These are phyloP conservation scores for Probaryconus sp. DNA, from an alignment of 1,140 invertebrate species.

Conservation along the genomic window DNA sequence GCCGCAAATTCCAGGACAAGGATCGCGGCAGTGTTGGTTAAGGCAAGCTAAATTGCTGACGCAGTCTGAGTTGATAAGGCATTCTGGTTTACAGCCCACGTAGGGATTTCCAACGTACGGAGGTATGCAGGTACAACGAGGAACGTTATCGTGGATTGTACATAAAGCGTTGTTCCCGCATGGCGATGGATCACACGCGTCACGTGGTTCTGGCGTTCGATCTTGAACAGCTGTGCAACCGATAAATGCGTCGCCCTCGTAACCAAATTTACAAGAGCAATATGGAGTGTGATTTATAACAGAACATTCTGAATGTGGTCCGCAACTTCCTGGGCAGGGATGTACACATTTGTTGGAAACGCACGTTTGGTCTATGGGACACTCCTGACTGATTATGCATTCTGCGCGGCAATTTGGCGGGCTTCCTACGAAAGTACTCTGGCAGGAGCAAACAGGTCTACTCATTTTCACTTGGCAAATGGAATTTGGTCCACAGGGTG, in stretches of 20 bases:
- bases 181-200: slow-evolving; percentile 88
- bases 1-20: slow-evolving; percentile 91
- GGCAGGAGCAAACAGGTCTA: slow-evolving; percentile 87
- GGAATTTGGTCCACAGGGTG: slow-evolving; percentile 91
- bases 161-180: slow-evolving; percentile 91
- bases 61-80: slow-evolving; percentile 88
- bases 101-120: slow-evolving; percentile 91
- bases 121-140: slow-evolving; percentile 88
- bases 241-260: slow-evolving; percentile 89
- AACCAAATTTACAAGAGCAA: slow-evolving; percentile 87
- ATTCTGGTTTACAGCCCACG: slow-evolving; percentile 87
- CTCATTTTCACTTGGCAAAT: slow-evolving; percentile 89
- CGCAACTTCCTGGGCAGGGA: slow-evolving; percentile 87
- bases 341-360: slow-evolving; percentile 88
- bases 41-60: slow-evolving; percentile 87
- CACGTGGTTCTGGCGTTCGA: slow-evolving; percentile 68
- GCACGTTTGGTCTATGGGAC: slow-evolving; percentile 85
- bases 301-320: slow-evolving; percentile 87
- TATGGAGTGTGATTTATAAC: slow-evolving; percentile 89
- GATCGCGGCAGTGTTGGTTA: slow-evolving; percentile 90
- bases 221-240: slow-evolving; percentile 81
- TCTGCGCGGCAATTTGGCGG: slow-evolving; percentile 86
- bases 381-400: slow-evolving; percentile 87
- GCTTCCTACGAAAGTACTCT: slow-evolving; percentile 85
- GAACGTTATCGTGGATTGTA: slow-evolving; percentile 82